Evolutionary conservation across 2,888 invertebrate genomes (phyloP).

Genomic region (Eilema griseolum): DNA sequence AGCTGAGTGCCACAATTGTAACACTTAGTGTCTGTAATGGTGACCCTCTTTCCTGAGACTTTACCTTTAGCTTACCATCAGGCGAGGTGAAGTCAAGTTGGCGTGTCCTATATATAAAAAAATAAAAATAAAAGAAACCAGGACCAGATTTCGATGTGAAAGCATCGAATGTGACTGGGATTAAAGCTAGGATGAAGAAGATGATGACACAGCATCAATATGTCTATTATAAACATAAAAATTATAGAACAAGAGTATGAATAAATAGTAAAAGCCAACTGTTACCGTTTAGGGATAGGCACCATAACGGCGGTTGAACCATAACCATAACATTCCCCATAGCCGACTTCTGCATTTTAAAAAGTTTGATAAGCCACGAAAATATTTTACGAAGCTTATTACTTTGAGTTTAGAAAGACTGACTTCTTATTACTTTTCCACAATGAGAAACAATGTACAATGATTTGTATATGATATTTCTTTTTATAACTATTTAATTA

Average conservation of each 20-base stretch:
- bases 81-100: too few species aligned
- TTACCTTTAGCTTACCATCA: too few species aligned
- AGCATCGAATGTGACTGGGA: too few species aligned
- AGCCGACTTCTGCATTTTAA: constrained; percentile 18
- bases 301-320: constrained; percentile 11
- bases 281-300: not conserved
- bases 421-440: not conserved
- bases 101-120: too few species aligned
- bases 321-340: constrained; percentile 26
- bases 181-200: too few species aligned
- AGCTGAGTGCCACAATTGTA: too few species aligned
- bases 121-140: too few species aligned
- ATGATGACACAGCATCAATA: too few species aligned
- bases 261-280: constrained; percentile 4
- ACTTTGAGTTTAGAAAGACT: not conserved
- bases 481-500: too few species aligned
- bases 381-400: constrained; percentile 12
- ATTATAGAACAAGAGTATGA: not conserved
- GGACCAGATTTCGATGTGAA: too few species aligned
- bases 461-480: not conserved
- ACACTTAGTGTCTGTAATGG: too few species aligned
- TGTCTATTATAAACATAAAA: not conserved
- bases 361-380: constrained; percentile 16
- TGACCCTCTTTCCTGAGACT: too few species aligned
- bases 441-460: not conserved